Percentiles rank a stretch among this genome's conserved stretches.
These are phyloP conservation scores for Acrocephalus kingi DNA, from an alignment of 2,113 vertebrate species.

Conservation along the genomic window DNA sequence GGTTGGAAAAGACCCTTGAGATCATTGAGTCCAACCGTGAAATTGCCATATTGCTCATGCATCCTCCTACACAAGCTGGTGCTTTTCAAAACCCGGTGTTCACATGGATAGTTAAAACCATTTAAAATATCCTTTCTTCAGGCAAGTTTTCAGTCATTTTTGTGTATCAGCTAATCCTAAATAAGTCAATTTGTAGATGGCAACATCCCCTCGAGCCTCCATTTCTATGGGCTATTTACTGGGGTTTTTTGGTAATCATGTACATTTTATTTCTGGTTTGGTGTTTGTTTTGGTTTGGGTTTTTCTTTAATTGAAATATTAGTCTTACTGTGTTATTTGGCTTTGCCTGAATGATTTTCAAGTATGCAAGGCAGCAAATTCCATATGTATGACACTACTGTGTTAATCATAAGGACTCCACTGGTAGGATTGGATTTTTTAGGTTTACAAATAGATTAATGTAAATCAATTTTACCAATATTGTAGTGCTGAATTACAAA, in stretches of 20 bases:
- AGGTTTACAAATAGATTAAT: not conserved
- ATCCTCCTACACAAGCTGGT: not conserved
- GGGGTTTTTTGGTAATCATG: not conserved
- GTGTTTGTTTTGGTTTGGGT: not conserved
- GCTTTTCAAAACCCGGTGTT: not conserved
- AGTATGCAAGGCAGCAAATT: not conserved
- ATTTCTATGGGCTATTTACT: not conserved
- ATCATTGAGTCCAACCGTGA: not conserved
- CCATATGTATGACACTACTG: not conserved
- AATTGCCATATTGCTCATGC: not conserved
- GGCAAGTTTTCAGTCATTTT: not conserved
- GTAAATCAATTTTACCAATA: not conserved
- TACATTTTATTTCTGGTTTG: not conserved
- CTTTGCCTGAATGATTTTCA: not conserved
- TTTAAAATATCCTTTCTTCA: not conserved
- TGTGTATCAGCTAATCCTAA: not conserved
- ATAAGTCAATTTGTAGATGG: not conserved
- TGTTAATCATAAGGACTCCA: not conserved
- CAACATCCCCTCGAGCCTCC: not conserved
- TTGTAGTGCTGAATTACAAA: not conserved
- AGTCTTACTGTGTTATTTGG: not conserved
- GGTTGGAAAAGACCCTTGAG: not conserved
- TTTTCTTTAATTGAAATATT: not conserved
- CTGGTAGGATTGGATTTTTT: not conserved
- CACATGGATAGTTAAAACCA: not conserved